These are phyloP conservation scores for Drosophila parvula DNA, from an alignment of 1,140 invertebrate genomes.

Conservation along the genomic window DNA sequence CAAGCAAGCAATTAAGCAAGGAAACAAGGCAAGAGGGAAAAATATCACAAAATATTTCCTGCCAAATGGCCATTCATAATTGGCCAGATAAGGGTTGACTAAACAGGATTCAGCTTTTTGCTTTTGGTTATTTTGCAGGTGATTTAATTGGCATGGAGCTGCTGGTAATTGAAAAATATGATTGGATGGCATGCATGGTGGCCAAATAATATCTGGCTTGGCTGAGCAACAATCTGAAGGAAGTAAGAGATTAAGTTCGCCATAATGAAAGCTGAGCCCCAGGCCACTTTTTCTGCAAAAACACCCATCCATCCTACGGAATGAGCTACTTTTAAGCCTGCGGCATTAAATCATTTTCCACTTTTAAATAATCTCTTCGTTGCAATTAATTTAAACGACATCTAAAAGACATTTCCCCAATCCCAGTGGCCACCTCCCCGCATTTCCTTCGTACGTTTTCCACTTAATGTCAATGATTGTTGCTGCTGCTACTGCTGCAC, in stretches of 20 bases:
- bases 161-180: slow-evolving; percentile 43
- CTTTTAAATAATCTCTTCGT: slow-evolving; percentile 31
- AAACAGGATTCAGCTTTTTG: slow-evolving; percentile 21
- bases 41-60: slow-evolving; percentile 37
- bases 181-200: slow-evolving; percentile 19
- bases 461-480: slow-evolving; percentile 75
- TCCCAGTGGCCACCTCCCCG: neutral
- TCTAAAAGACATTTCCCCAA: slow-evolving; percentile 68
- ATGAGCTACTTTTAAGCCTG: slow-evolving; percentile 6
- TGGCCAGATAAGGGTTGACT: slow-evolving; percentile 37
- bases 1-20: slow-evolving; percentile 29
- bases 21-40: slow-evolving; percentile 7
- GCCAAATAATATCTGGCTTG: slow-evolving; percentile 4
- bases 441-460: slow-evolving; percentile 26
- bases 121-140: slow-evolving; percentile 26
- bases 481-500: slow-evolving; percentile 31
- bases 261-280: slow-evolving; percentile 1
- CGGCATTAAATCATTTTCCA: slow-evolving; percentile 30
- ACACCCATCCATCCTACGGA: neutral
- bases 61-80: slow-evolving; percentile 46
- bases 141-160: slow-evolving; percentile 44
- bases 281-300: neutral
- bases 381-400: slow-evolving; percentile 76
- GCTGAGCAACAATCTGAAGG: neutral
- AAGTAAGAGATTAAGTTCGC: neutral